These are phyloP conservation scores for Trididemnum clinides DNA, from an alignment of 23 tunicate genomes.

Conservation along the genomic window DNA sequence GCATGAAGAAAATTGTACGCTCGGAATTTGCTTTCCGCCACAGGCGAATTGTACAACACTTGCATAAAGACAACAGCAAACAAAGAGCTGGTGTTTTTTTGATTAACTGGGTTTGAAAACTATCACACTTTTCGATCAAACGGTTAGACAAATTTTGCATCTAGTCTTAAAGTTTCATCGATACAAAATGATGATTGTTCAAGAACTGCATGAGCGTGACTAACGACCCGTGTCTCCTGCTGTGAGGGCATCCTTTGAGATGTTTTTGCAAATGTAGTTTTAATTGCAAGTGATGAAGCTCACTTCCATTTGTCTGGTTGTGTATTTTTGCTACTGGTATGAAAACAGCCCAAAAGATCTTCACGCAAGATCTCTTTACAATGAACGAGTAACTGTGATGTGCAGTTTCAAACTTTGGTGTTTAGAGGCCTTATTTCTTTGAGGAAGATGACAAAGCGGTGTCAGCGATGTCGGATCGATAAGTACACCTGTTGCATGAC, in stretches of 20 bases:
- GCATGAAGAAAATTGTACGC: too few relatives aligned
- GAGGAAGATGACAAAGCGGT: constrained; percentile 22
- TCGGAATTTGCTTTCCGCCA: too few relatives aligned
- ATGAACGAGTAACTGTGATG: constrained; percentile 26
- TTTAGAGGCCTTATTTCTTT: constrained; percentile 28
- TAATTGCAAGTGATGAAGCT: constrained; percentile 28
- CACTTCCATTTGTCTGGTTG: constrained; percentile 28
- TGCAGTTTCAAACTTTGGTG: constrained; percentile 35
- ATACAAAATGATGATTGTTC: constrained; percentile 37
- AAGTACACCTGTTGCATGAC: constrained; percentile 24
- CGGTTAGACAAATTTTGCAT: constrained; percentile 27
- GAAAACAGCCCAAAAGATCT: constrained; percentile 29
- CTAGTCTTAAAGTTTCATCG: constrained; percentile 8
- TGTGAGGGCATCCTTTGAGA: constrained; percentile 16
- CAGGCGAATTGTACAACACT: too few relatives aligned
- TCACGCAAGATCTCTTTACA: constrained; percentile 22
- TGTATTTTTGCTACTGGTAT: constrained; percentile 25
- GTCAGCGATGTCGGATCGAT: constrained; percentile 23
- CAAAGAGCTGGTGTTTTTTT: too few relatives aligned
- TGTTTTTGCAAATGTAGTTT: constrained; percentile 26
- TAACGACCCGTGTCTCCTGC: constrained; percentile 13
- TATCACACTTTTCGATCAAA: constrained; percentile 1
- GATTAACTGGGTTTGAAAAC: too few relatives aligned
- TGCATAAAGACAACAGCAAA: too few relatives aligned
- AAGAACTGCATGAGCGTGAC: constrained; percentile 38